Conservation (phyloP, 2,888 invertebrate species). For the Yponomeuta sedellus region DNA sequence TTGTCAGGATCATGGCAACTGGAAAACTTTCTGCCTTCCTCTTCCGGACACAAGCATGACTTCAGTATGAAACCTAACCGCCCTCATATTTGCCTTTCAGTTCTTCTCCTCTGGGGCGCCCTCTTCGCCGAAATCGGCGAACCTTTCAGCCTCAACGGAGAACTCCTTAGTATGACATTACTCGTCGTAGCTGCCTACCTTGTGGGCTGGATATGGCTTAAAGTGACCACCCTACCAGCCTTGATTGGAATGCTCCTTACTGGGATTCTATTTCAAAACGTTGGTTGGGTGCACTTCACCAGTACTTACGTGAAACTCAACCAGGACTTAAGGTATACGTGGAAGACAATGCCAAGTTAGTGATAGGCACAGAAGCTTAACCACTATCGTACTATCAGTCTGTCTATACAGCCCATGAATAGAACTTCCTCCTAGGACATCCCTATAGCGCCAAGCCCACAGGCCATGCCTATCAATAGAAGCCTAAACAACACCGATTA, state of each 20-base stretch:
- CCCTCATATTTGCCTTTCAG: constrained; percentile 40
- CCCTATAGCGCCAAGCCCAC: too few species aligned
- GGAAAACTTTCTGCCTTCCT: too few species aligned
- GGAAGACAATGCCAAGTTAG: constrained; percentile 30
- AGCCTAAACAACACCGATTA: too few species aligned
- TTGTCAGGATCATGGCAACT: too few species aligned
- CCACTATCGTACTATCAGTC: too few species aligned
- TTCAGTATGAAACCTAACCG: too few species aligned
- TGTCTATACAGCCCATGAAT: too few species aligned
- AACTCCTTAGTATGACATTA: constrained; percentile 80
- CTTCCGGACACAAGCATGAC: too few species aligned
- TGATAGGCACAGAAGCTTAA: too few species aligned
- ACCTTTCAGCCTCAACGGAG: constrained; percentile 77
- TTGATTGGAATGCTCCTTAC: constrained; percentile 86
- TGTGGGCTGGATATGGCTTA: constrained; percentile 81
- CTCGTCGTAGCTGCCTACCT: constrained; percentile 82
- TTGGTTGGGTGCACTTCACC: constrained; percentile 78
- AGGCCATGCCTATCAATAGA: too few species aligned
- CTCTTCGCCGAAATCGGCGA: constrained; percentile 80
- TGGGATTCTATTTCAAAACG: constrained; percentile 82
- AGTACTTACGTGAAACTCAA: constrained; percentile 78
- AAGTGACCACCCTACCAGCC: constrained; percentile 82
- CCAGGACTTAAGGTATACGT: constrained; percentile 72
- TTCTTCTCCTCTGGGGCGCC: constrained; percentile 81
- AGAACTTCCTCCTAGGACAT: too few species aligned